A percentile compares a stretch with the other conserved stretches of the same genome.
phyloP scores from a whole-genome alignment of 2,888 invertebrate genomes.

The Mythimna loreyi region DNA sequence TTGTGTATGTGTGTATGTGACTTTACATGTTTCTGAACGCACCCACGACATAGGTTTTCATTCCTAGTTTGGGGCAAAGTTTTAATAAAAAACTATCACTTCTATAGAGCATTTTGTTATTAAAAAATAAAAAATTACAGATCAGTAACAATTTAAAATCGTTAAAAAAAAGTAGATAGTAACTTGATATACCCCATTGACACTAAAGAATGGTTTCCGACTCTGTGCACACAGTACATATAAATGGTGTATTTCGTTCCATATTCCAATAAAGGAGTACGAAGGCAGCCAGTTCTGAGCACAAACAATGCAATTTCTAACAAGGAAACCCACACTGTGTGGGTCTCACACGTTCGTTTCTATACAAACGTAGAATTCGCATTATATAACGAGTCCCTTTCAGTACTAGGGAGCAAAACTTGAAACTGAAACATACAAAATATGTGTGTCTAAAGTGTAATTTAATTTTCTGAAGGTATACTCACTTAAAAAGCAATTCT shows the following conservation, averaged over 20 bases:
- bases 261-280: conserved; percentile 46
- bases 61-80: too few species aligned
- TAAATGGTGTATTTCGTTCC: conserved; percentile 32
- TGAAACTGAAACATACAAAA: conserved; percentile 19
- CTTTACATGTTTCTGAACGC: too few species aligned
- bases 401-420: conserved; percentile 3
- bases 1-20: too few species aligned
- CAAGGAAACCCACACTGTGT: conserved; percentile 47
- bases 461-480: conserved; percentile 17
- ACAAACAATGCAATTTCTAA: conserved; percentile 55
- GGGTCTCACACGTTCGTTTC: conserved; percentile 22
- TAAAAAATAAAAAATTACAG: too few species aligned
- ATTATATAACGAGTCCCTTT: conserved; percentile 29
- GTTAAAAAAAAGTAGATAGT: too few species aligned
- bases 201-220: background rate
- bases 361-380: conserved; percentile 22
- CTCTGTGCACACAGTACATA: background rate
- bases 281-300: conserved; percentile 23
- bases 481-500: conserved; percentile 1
- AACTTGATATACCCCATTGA: background rate
- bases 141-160: too few species aligned
- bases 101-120: too few species aligned
- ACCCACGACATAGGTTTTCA: too few species aligned
- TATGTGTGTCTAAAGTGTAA: conserved; percentile 2
- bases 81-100: too few species aligned